Base-by-base conservation (phyloP, 2,888 invertebrate genomes). In the Phymatocera aterrima region DNA sequence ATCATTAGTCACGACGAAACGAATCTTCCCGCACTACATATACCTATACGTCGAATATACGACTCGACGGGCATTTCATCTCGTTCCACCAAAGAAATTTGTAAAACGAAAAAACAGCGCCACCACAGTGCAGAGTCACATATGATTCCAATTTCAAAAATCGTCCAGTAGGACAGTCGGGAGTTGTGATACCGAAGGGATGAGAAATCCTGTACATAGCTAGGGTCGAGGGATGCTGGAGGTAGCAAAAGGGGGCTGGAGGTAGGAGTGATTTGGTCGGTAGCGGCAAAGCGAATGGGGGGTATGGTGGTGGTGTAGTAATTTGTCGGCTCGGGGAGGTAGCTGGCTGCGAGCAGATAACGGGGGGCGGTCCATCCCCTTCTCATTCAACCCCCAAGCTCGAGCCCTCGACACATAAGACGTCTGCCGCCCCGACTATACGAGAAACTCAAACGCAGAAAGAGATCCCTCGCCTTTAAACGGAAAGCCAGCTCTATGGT, bases 241-340 rank as follows among this genome's bases (percentile, higher is more conserved):
- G 40, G 24, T 37, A 43, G 75, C n/a, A 4, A 10, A 57, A 37
- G 57, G 34, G 40, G 51, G 70, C 48, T 68, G 60, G 75, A 61
- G 64, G 61, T 10, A 28, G 57, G 64, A 82, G 81, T 85, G 86
- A 87, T 85, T 87, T 86, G 86, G 83, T 57, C 75, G 83, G 85
- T 79, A 80, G 81, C 84, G 81, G 82, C 81, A 79, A 82, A 81
- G 83, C 61, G 74, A 75, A 61, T 31, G 21, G 57, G 57, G 60
- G 75, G 57, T 37, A 60, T 24, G 83, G 85, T 84, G 85, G 87
- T 85, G 86, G 85, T 86, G 88, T 88, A 89, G 89, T 89, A 89
- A 89, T 89, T 89, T 89, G 89, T 89, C 88, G 88, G 88, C 88
- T 88, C 86, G 88, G 84, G 84, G 85, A 87, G 87, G 85, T 87